Conservation (phyloP, 2,113 vertebrate species). For the Bufo bufo region DNA sequence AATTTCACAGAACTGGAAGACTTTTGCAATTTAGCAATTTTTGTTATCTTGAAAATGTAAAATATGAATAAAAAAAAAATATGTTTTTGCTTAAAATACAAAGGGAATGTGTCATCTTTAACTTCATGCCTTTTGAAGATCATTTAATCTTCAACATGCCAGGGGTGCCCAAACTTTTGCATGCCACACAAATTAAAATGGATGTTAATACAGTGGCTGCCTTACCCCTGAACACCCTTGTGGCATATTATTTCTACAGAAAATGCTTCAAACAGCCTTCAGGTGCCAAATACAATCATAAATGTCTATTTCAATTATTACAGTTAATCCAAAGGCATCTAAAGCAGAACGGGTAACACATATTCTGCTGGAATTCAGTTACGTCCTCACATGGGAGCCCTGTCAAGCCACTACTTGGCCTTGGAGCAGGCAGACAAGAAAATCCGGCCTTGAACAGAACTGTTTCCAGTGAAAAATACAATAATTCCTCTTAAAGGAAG, state of each 20-base stretch:
- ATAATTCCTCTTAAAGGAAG: background rate
- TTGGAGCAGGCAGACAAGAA: conserved; percentile 21
- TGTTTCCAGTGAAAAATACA: conserved; percentile 24
- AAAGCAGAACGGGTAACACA: background rate
- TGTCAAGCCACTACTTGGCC: conserved; percentile 31
- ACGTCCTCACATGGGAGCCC: conserved; percentile 23
- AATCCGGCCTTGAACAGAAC: background rate
- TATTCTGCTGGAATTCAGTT: background rate
- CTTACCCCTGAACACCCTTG: background rate
- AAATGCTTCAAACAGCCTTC: background rate
- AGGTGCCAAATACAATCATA: background rate
- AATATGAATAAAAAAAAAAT: no score
- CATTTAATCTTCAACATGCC: no score
- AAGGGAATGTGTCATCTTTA: no score
- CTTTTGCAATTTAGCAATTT: no score
- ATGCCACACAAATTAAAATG: no score
- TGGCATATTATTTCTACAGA: background rate
- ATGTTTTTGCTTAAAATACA: no score
- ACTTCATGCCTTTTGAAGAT: no score
- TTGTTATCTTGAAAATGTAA: no score
- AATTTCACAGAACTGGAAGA: no score
- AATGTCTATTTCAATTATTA: background rate
- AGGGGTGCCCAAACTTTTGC: no score
- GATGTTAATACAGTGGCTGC: no score
- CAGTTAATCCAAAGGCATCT: conserved; percentile 6